Conservation (phyloP, 2,113 vertebrate genomes). For the Malurus melanocephalus region DNA sequence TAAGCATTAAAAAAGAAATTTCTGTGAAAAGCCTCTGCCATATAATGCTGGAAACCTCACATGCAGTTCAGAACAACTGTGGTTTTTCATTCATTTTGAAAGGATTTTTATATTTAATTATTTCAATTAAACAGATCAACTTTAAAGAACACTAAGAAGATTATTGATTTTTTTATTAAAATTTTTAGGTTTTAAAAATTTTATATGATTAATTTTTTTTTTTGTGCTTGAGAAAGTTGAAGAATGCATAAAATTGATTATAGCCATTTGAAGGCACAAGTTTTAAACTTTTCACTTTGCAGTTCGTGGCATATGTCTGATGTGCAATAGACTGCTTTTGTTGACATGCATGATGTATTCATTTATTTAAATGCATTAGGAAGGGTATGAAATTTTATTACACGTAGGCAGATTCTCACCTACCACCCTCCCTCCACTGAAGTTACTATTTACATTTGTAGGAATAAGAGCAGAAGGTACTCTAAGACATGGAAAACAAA, state of each 20-base stretch:
- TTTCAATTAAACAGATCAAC: background rate
- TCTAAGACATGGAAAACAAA: background rate
- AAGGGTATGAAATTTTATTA: background rate
- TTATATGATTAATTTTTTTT: background rate
- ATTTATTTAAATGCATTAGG: background rate
- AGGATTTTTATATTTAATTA: background rate
- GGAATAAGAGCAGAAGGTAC: background rate
- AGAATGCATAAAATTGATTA: background rate
- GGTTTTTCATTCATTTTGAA: background rate
- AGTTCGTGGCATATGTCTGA: background rate
- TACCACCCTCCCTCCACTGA: background rate
- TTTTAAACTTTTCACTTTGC: background rate
- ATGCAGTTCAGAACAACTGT: background rate
- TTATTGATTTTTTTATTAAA: background rate
- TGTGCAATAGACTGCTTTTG: background rate
- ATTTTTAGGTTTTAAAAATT: background rate
- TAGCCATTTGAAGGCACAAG: background rate
- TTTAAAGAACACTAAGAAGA: background rate
- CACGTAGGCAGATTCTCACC: background rate
- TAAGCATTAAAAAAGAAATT: background rate
- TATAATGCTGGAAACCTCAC: background rate
- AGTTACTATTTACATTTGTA: background rate
- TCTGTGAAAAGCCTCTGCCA: background rate
- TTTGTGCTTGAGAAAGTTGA: background rate
- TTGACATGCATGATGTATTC: background rate